Conservation (phyloP, 2,888 invertebrate species). For the Zeuzera pyrina region DNA sequence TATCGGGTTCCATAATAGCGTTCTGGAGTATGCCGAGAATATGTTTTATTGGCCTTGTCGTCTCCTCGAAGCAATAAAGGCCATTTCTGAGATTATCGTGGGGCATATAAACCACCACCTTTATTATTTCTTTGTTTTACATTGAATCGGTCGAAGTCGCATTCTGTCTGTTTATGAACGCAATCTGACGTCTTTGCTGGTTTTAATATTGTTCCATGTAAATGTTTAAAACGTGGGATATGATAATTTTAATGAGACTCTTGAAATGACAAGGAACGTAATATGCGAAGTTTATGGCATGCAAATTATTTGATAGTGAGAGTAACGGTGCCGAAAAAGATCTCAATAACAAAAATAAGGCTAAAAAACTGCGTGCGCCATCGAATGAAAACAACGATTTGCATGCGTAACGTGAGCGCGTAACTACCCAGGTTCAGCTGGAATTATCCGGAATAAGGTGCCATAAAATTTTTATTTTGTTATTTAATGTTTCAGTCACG, state of each 20-base stretch:
- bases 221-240: no score
- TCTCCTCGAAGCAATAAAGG: constrained; percentile 31
- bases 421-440: constrained; percentile 37
- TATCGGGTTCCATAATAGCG: constrained; percentile 42
- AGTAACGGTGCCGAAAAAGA: constrained; percentile 28
- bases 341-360: constrained; percentile 41
- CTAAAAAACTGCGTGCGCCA: constrained; percentile 22
- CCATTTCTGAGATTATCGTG: constrained; percentile 26
- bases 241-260: no score
- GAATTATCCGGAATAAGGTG: constrained; percentile 43
- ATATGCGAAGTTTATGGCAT: no score
- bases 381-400: constrained; percentile 42
- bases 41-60: constrained; percentile 33
- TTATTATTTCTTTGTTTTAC: constrained; percentile 33
- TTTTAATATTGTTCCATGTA: no score
- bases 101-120: constrained; percentile 23
- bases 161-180: neutral
- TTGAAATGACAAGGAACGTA: no score
- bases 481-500: constrained; percentile 25
- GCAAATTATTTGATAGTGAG: no score
- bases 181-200: no score
- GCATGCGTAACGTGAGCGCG: constrained; percentile 45
- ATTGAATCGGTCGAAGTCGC: constrained; percentile 11
- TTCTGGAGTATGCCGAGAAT: constrained; percentile 28
- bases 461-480: constrained; percentile 35